Evolutionary conservation across 2,113 vertebrate species (phyloP), one percentile per base, ranked within the genome.

Genomic region (Ctenodactylus gundi): DNA sequence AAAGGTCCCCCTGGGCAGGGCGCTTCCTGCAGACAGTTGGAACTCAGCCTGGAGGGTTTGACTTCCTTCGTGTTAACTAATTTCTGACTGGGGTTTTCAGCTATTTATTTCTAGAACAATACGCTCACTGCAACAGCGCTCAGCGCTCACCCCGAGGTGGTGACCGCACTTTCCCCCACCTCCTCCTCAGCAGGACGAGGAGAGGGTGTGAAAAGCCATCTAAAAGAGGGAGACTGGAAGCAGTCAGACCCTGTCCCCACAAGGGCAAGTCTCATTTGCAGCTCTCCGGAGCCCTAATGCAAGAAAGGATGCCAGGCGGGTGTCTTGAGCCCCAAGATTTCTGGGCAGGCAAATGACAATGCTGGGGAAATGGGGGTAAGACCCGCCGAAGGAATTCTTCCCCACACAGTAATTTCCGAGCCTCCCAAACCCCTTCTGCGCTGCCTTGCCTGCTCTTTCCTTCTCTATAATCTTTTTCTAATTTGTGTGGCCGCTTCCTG

Each of bases 91-190:
- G 60, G 88, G 75, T 90, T 95, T 97, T 95, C 91, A 92, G 64
- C 96, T 95, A 3, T 94, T 97, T 96, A 95, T 95, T 95, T 93
- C 95, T 90, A 68, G 75, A 96, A 97, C 57, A 94, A 94, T 83
- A 60, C 58, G 9, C 18, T 65, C 95, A 18, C 86, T 90, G 72
- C 72, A 46, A 46, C 29, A n/a, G 68, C 62, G 39, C 20, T 84
- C 88, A 84, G 75, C 0, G 0, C 3, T 51, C 49, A 46, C 96
- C 93, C 96, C 75, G 68, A 20, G 53, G 64, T 1, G 29, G 21
- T 76, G 85, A 57, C 5, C 17, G 27, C 1, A 68, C 93, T 29
- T 62, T 10, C 34, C 90, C 77, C 67, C 6, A 0, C 0, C 65
- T 76, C 85, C 70, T 93, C 57, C 92, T 11, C 0, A 0, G n/a